Base-by-base conservation (phyloP, 2,113 vertebrate species). In the Ibidorhyncha struthersii region DNA sequence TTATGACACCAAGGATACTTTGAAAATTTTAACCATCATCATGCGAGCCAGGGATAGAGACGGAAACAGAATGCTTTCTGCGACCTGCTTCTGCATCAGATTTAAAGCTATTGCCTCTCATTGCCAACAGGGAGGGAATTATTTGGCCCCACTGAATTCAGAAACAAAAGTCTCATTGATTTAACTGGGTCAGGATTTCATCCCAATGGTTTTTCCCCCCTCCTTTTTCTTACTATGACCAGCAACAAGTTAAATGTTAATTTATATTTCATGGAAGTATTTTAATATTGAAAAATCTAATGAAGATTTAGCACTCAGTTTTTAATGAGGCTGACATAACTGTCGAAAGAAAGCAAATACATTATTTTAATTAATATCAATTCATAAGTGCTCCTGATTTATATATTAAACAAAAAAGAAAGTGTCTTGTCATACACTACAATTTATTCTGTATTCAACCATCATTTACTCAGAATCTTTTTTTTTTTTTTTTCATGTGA, bases 341-440 rank as follows among this genome's bases (percentile, higher is more conserved):
- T 98, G 97, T 98, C 47, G 62, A 98, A 98, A 98, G 98, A 98
- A 98, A 98, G 98, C 98, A 98, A 98, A 98, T 98, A 98, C 77
- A 97, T 98, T 98, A 98, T 98, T 98, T 98, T 98, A 98, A 98
- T 98, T 98, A 97, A 98, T 98, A 98, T 95, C 97, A 98, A 96
- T 97, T 98, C 95, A 88, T 96, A 98, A 98, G 94, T 93, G 95
- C 93, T 97, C 65, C 93, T 95, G 97, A 97, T 98, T 98, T 98
- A 98, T 98, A 96, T 95, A 96, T 98, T 98, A 98, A 98, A 98
- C 96, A 98, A 98, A 98, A 96, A 97, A 97, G 84, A 98, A 97
- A 98, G 79, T 96, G 86, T 97, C 98, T 98, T 98, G 97, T 98
- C 98, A 98, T 91, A 77, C 66, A 96, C 77, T 84, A 97, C 95